These are phyloP conservation scores for Drosophila littoralis DNA, from an alignment of 1,140 invertebrate genomes.

Conservation along the genomic window DNA sequence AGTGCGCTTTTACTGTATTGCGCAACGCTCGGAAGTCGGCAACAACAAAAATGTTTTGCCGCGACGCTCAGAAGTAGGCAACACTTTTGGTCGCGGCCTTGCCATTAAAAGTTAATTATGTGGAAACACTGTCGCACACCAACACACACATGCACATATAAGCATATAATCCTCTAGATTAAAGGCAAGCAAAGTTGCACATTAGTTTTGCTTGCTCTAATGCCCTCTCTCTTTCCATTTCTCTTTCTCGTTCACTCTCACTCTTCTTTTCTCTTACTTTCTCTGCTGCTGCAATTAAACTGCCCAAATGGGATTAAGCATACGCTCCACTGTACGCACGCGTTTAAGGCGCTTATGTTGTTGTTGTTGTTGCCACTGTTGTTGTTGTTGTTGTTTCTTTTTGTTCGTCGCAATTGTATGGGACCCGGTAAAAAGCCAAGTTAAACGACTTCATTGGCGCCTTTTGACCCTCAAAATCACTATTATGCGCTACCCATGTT, in stretches of 20 bases:
- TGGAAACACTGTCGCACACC: conserved; percentile 48
- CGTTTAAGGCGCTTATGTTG: conserved; percentile 68
- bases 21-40: conserved; percentile 25
- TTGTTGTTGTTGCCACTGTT: conserved; percentile 22
- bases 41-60: conserved; percentile 15
- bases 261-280: background rate
- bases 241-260: background rate
- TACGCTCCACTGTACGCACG: conserved; percentile 65
- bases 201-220: conserved; percentile 42
- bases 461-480: background rate
- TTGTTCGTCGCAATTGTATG: background rate
- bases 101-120: conserved; percentile 75
- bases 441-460: conserved; percentile 10
- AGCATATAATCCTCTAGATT: conserved; percentile 18
- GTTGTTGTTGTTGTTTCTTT: conserved; percentile 25
- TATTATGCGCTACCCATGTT: background rate
- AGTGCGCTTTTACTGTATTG: conserved; percentile 3
- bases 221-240: background rate
- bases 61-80: conserved; percentile 42
- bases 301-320: conserved; percentile 75
- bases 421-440: conserved; percentile 3
- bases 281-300: conserved; percentile 57
- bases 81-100: conserved; percentile 37
- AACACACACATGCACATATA: conserved; percentile 13
- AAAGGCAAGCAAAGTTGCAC: conserved; percentile 40